Percentiles rank a stretch among this genome's conserved stretches.
These are phyloP conservation scores for Troglohyphantes excavatus DNA, from an alignment of 2,888 invertebrate species.

Conservation along the genomic window DNA sequence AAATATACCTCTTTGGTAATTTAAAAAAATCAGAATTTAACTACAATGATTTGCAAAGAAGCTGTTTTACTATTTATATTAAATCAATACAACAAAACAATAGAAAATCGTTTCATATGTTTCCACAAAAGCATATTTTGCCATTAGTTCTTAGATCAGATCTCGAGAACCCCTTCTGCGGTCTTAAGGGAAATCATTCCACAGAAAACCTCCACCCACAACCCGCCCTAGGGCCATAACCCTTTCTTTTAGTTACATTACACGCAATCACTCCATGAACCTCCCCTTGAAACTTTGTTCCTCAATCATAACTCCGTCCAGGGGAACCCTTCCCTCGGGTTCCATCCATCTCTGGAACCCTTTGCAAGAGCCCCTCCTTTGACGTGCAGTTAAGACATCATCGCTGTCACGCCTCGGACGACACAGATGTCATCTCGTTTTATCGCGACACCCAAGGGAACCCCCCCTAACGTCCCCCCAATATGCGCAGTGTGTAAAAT, in stretches of 20 bases:
- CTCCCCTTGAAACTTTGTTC: conserved; percentile 50
- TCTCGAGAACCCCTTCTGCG: too few relatives aligned
- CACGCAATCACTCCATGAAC: neutral
- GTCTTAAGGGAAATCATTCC: too few relatives aligned
- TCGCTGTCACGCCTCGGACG: conserved; percentile 52
- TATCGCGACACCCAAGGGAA: conserved; percentile 23
- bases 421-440: conserved; percentile 48
- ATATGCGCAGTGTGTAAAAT: conserved; percentile 10
- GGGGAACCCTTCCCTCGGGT: conserved; percentile 42
- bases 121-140: too few relatives aligned
- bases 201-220: neutral
- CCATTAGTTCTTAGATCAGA: too few relatives aligned
- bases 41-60: too few relatives aligned
- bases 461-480: neutral
- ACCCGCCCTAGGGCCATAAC: neutral
- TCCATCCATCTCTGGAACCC: conserved; percentile 49
- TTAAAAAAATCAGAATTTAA: too few relatives aligned
- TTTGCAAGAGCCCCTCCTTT: conserved; percentile 11
- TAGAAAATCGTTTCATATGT: too few relatives aligned
- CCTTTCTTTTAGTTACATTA: neutral
- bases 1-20: too few relatives aligned
- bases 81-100: too few relatives aligned
- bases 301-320: conserved; percentile 60
- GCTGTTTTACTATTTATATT: too few relatives aligned
- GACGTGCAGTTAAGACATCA: conserved; percentile 67